These are phyloP conservation scores for Chionodraco myersi DNA, from an alignment of 2,113 vertebrate species.

Conservation along the genomic window DNA sequence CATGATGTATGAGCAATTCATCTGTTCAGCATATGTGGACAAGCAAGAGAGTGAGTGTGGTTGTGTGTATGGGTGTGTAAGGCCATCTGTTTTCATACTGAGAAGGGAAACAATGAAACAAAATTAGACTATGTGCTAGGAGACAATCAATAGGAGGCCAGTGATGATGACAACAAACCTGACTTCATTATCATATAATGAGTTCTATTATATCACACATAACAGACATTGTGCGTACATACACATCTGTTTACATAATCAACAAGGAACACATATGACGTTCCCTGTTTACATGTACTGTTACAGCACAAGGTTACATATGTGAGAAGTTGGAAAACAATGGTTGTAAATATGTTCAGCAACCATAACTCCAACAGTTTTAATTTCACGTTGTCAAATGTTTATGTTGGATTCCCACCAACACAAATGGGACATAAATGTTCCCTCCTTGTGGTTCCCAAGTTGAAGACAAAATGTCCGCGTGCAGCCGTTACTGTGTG, in stretches of 20 bases:
- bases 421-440: constrained; percentile 28
- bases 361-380: constrained; percentile 47
- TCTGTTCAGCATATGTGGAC: constrained; percentile 21
- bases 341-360: constrained; percentile 29
- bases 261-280: constrained; percentile 7
- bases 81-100: constrained; percentile 57
- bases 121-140: constrained; percentile 39
- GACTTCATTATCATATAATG: constrained; percentile 49
- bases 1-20: not conserved
- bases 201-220: constrained; percentile 1
- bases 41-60: constrained; percentile 23
- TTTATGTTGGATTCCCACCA: constrained; percentile 42
- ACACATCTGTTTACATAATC: constrained; percentile 25
- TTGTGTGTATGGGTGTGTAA: constrained; percentile 30
- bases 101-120: constrained; percentile 60
- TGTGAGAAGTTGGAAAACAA: constrained; percentile 33
- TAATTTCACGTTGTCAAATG: constrained; percentile 48
- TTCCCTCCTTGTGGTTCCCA: not conserved
- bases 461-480: constrained; percentile 27
- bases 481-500: not conserved
- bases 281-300: not conserved
- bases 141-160: constrained; percentile 25
- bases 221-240: constrained; percentile 9
- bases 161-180: constrained; percentile 32
- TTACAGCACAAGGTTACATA: too few relatives aligned